Base-by-base conservation (phyloP, 2,797 vertebrate species). In the Cyclura pinguis region DNA sequence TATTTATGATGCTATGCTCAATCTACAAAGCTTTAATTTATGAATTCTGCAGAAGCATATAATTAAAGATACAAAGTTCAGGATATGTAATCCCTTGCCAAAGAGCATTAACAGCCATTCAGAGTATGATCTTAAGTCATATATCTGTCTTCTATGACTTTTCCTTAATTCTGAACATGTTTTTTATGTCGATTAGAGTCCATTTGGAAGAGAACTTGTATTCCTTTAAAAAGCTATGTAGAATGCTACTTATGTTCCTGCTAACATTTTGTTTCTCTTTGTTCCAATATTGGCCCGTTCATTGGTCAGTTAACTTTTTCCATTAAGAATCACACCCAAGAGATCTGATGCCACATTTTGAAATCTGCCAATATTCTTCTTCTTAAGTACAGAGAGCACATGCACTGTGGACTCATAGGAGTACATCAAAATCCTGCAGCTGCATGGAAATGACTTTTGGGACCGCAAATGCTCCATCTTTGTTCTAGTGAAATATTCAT, bases 401-500 rank as follows among this genome's bases (percentile, higher is more conserved):
- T 32, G 3, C 27, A 13, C 10, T 87, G 35, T 29, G 42, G 67
- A 32, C 29, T 80, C 29, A 67, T n/a, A 29, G 29, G 57, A n/a
- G 4, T 80, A 20, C 42, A 87, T 35, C 27, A 67, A 80, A 77
- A 50, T 67, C 42, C 77, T 67, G 42, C 42, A 87, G 29, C 57
- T 78, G 42, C 42, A 52, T 18, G 6, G 29, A 81, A 57, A 82
- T 38, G 6, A 57, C 4, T 24, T 81, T 38, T 32, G n/a, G 16
- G 12, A 73, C 47, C 57, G 27, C 52, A 73, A 74, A 88, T 35
- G 24, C 22, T 47, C 52, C 29, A 59, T 38, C 3, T 50, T 42
- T 81, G 47, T 81, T 55, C 47, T 38, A 38, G 62, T 59, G 10
- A 32, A 77, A 76, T 76, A 84, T 83, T 83, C 35, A 74, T 89